phyloP scores from a whole-genome alignment of 2,888 invertebrate genomes.

The Hedya salicella region DNA sequence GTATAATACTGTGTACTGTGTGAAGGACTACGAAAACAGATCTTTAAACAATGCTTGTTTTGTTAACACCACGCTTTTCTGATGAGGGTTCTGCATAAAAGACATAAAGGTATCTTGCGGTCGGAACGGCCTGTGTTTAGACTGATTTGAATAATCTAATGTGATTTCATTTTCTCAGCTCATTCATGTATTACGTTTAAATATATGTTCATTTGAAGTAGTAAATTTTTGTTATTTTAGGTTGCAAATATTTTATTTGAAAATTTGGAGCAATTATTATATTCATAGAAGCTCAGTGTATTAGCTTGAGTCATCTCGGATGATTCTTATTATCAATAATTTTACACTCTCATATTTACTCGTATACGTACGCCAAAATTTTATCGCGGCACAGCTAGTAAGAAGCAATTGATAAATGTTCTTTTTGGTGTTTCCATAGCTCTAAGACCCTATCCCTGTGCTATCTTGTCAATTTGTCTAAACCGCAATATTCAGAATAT shows the following conservation, averaged over 20 bases:
- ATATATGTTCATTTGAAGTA: background rate
- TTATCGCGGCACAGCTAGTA: no score
- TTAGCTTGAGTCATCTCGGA: no score
- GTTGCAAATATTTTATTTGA: background rate
- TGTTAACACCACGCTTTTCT: constrained; percentile 74
- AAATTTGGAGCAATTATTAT: no score
- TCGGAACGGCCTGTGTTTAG: constrained; percentile 38
- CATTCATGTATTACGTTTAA: background rate
- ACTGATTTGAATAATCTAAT: constrained; percentile 41
- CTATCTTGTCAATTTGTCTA: no score
- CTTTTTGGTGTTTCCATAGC: no score
- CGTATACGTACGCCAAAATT: no score
- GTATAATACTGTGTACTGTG: constrained; percentile 23
- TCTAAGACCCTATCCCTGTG: no score
- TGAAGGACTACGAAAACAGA: constrained; percentile 68
- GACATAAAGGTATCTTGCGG: constrained; percentile 40
- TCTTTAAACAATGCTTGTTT: constrained; percentile 75
- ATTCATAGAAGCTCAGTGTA: no score
- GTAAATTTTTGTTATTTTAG: background rate
- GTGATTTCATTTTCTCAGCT: constrained; percentile 29
- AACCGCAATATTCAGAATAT: no score
- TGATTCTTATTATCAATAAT: no score
- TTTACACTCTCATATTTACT: no score
- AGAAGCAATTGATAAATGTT: no score
- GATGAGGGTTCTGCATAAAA: constrained; percentile 55